Base-by-base conservation (phyloP, 2,888 invertebrate species). In the Unio delphinus region DNA sequence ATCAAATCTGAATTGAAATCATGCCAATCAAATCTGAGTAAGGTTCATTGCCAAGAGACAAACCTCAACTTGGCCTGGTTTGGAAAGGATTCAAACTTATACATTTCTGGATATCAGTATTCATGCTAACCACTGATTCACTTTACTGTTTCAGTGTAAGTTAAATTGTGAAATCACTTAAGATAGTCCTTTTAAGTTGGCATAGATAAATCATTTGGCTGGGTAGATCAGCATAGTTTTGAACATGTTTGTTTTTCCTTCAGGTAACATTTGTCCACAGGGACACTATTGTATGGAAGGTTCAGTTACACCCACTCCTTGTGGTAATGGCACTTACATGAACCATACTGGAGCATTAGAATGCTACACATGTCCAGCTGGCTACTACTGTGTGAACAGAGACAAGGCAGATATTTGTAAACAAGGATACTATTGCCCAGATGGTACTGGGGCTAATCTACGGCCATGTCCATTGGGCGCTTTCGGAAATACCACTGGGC, bases 381-480 rank as follows among this genome's bases (percentile, higher is more conserved):
- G 89, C 3, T 81, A 80, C 68, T 88, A 83, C 78, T 89, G 89
- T 73, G 83, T 86, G 11, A 86, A 86, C 76, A 65, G 84, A 45
- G 87, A 87, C 72, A 74, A 81, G 5, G 87, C 88, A 8, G 87
- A 87, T 60, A 75, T 81, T 26, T 89, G 89, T 79, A 79, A 77
- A 30, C 79, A 86, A 69, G 89, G 89, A 23, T 84, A 82, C 73
- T 89, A 86, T 75, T 89, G 89, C 70, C 88, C 88, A 7, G 78
- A 78, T 34, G 88, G 87, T 23, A 89, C 89, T 4, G 89, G 89
- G 8, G 84, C 86, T 15, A 84, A 86, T 64, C 77, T 85, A 8
- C 83, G 81, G 70, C 81, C 83, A 1, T 87, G 89, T 72, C 86
- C 88, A 0, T 76, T 82, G 4, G 89, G 89, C 26, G 85, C 84